A percentile compares a stretch with the other conserved stretches of the same genome.
These are phyloP conservation scores for Magallana angulata DNA, from an alignment of 1,140 invertebrate genomes.

Conservation along the genomic window DNA sequence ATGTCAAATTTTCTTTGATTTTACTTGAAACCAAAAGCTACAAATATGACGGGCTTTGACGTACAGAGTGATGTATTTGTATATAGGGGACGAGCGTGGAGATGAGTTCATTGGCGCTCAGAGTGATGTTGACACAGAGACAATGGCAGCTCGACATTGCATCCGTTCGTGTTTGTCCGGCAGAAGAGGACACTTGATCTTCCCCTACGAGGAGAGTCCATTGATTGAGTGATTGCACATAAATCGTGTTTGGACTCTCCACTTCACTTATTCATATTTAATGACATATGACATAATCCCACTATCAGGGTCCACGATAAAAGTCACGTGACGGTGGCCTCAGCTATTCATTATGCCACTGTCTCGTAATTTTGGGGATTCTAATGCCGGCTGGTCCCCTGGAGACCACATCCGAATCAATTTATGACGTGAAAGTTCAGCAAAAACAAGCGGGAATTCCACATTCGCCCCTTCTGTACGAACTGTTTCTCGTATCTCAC, in stretches of 20 bases:
- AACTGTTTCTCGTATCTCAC: slow-evolving; percentile 25
- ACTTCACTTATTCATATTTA: slow-evolving; percentile 27
- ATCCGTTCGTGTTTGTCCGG: not conserved
- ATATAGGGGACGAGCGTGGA: no score
- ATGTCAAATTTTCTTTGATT: no score
- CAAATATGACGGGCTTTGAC: no score
- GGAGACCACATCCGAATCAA: not conserved
- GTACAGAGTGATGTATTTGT: no score
- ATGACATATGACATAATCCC: slow-evolving; percentile 17
- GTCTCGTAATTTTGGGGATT: slow-evolving; percentile 35
- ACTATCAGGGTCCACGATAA: not conserved
- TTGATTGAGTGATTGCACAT: not conserved
- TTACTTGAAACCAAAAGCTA: no score
- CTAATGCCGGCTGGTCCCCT: not conserved
- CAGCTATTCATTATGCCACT: not conserved
- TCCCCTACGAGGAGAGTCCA: not conserved
- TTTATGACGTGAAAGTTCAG: slow-evolving; percentile 32
- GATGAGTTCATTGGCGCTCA: no score
- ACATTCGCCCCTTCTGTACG: slow-evolving; percentile 12
- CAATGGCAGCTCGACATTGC: no score
- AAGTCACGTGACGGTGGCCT: not conserved
- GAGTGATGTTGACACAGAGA: no score
- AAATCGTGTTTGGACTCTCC: not conserved
- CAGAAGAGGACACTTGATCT: not conserved
- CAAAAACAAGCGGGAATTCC: slow-evolving; percentile 23